A percentile compares a stretch with the other conserved stretches of the same genome.
Evolutionary conservation across 2,113 vertebrate species (phyloP).

Genomic region (Helogale parvula): DNA sequence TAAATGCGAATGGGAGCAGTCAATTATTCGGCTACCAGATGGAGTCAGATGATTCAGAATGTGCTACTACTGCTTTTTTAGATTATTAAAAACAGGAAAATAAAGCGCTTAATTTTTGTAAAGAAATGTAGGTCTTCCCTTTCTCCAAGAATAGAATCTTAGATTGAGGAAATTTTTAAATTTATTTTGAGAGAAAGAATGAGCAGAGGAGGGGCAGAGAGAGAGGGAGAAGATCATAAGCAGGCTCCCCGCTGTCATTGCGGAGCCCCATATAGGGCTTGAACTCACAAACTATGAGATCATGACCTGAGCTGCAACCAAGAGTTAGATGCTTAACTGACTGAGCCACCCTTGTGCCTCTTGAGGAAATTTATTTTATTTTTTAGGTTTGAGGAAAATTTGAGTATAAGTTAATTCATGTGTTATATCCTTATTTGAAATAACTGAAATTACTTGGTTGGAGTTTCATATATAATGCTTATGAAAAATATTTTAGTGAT

Average conservation of each 20-base stretch:
- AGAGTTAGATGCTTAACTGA: too few species aligned
- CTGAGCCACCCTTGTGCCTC: too few species aligned
- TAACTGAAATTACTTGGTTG: not conserved
- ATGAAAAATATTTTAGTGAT: not conserved
- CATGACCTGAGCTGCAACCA: too few species aligned
- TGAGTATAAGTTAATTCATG: not conserved
- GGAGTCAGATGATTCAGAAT: not conserved
- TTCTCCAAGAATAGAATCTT: not conserved
- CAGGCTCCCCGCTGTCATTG: too few species aligned
- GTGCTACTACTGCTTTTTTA: not conserved
- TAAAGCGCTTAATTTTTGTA: not conserved
- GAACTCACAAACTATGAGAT: too few species aligned
- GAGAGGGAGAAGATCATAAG: too few species aligned
- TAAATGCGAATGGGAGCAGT: not conserved
- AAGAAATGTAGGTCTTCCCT: not conserved
- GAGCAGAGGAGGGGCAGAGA: too few species aligned
- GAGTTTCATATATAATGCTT: not conserved
- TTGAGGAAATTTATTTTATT: not conserved
- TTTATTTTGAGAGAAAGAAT: too few species aligned
- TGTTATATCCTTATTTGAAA: not conserved
- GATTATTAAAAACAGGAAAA: not conserved
- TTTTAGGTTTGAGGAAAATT: not conserved
- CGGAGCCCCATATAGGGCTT: too few species aligned
- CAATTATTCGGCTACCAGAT: not conserved
- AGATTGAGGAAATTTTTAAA: not conserved